Percentiles rank a stretch among this genome's conserved stretches.
phyloP scores from a whole-genome alignment of 1,140 invertebrate genomes.

The Dryas iulia region DNA sequence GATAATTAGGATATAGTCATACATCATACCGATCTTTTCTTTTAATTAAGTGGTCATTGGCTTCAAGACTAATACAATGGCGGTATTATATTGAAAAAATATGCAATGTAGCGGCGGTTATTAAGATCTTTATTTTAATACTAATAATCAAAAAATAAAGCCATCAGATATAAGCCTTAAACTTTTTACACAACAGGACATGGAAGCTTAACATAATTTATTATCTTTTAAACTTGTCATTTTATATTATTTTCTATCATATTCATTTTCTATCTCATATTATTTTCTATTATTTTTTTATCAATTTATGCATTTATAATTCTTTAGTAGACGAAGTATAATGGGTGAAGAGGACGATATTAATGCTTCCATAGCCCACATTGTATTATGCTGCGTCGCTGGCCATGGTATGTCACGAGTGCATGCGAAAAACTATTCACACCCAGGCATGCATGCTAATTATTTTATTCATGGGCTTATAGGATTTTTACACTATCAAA shows the following conservation, averaged over 20 bases:
- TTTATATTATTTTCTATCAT: background rate
- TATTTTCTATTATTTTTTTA: constrained; percentile 12
- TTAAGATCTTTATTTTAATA: too few relatives aligned
- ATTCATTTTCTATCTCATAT: constrained; percentile 1
- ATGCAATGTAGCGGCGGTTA: too few relatives aligned
- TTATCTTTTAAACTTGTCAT: background rate
- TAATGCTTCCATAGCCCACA: constrained; percentile 56
- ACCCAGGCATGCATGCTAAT: constrained; percentile 69
- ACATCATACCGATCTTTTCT: too few relatives aligned
- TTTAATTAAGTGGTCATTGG: too few relatives aligned
- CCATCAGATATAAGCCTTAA: background rate
- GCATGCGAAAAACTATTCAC: constrained; percentile 45
- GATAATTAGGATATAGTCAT: too few relatives aligned
- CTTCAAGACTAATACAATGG: too few relatives aligned
- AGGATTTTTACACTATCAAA: constrained; percentile 64
- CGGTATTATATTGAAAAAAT: too few relatives aligned
- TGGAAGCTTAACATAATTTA: background rate
- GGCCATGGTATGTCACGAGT: constrained; percentile 47
- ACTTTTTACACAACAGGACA: background rate
- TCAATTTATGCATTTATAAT: constrained; percentile 17
- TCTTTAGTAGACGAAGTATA: constrained; percentile 29
- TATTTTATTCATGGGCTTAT: constrained; percentile 64
- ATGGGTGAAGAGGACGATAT: constrained; percentile 58
- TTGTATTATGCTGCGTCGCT: constrained; percentile 59
- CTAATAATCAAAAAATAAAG: background rate